Percentiles rank a stretch among this genome's conserved stretches.
These are phyloP conservation scores for Eustalomyia histrio DNA, from an alignment of 2,888 invertebrate species.

Conservation along the genomic window DNA sequence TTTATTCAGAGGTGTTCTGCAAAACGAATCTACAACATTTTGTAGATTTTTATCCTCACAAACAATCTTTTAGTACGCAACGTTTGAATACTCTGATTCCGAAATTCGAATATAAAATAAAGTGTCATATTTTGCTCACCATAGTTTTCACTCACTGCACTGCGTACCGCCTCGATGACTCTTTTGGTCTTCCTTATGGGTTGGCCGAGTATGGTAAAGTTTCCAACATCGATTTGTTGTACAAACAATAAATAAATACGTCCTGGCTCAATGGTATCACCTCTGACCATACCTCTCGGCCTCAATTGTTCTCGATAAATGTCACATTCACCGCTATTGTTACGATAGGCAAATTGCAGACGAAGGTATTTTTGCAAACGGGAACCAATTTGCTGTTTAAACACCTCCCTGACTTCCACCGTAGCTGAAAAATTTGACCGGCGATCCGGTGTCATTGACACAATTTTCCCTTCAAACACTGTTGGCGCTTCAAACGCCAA, in stretches of 20 bases:
- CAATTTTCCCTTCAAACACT: constrained; percentile 84
- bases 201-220: constrained; percentile 79
- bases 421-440: constrained; percentile 84
- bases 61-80: too few relatives aligned
- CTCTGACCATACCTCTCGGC: constrained; percentile 76
- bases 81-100: too few relatives aligned
- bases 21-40: too few relatives aligned
- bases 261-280: constrained; percentile 78
- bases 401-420: constrained; percentile 83
- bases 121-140: constrained; percentile 76
- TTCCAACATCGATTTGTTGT: constrained; percentile 78
- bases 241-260: constrained; percentile 78
- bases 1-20: too few relatives aligned
- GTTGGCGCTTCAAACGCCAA: constrained; percentile 84
- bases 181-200: constrained; percentile 77
- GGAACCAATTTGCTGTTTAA: constrained; percentile 82
- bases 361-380: constrained; percentile 76
- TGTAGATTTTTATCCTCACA: not conserved
- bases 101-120: too few relatives aligned
- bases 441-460: constrained; percentile 83
- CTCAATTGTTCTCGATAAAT: constrained; percentile 78
- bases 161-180: constrained; percentile 76
- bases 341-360: constrained; percentile 77
- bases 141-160: constrained; percentile 79
- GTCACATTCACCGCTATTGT: constrained; percentile 78